These are phyloP conservation scores for Turritopsis rubra DNA, from an alignment of 30 jellyfish, hydroid and myxozoan species.

Conservation along the genomic window DNA sequence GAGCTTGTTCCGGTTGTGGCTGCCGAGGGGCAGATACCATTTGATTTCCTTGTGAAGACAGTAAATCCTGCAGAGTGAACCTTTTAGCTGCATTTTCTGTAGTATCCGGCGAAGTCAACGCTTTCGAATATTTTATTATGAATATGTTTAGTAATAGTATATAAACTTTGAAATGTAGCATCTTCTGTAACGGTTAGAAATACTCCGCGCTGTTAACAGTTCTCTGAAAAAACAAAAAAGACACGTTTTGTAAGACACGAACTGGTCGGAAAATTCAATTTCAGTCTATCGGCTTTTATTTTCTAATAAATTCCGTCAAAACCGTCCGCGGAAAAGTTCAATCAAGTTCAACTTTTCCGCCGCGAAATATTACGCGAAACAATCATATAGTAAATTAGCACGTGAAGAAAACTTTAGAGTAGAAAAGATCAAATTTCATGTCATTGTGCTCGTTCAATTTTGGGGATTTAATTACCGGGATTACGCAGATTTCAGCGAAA, in stretches of 20 bases:
- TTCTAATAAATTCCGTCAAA: too few relatives aligned
- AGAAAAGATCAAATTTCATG: too few relatives aligned
- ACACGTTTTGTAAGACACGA: not conserved
- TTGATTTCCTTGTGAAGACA: not conserved
- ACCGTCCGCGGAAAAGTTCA: too few relatives aligned
- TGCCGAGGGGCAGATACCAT: not conserved
- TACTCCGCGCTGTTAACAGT: not conserved
- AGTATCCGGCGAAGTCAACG: slow-evolving; percentile 22
- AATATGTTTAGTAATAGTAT: not conserved
- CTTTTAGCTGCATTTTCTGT: slow-evolving; percentile 38
- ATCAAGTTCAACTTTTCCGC: too few relatives aligned
- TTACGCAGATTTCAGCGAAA: too few relatives aligned
- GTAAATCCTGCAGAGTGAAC: slow-evolving; percentile 37
- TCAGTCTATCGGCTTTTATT: too few relatives aligned
- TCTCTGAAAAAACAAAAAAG: not conserved
- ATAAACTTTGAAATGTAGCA: not conserved
- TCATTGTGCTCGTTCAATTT: too few relatives aligned
- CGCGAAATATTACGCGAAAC: too few relatives aligned
- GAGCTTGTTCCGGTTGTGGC: not conserved
- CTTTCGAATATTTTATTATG: not conserved
- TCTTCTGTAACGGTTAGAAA: not conserved
- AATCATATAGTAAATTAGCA: too few relatives aligned
- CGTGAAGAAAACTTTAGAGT: too few relatives aligned
- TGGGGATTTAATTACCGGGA: too few relatives aligned
- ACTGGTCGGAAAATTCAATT: too few relatives aligned